Base-by-base conservation (phyloP, 37 sponge, comb jelly and placozoan species). In the Beroe ovata region DNA sequence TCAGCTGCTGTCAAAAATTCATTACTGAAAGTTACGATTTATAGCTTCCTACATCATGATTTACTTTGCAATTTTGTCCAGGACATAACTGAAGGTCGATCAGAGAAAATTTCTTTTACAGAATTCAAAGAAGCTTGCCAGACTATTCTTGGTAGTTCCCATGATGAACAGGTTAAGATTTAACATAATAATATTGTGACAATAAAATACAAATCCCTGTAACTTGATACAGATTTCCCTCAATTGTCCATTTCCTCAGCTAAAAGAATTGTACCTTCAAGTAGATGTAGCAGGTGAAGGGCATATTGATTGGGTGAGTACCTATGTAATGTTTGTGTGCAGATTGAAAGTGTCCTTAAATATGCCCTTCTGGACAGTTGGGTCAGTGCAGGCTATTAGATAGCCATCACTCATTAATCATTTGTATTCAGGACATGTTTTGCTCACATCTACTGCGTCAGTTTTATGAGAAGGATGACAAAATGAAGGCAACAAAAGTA, bases 381-480 rank as follows among this genome's bases (percentile, higher is more conserved):
- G n/a, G n/a, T n/a, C n/a, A n/a, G n/a, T n/a, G n/a, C n/a, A n/a
- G n/a, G n/a, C n/a, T n/a, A n/a, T n/a, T n/a, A n/a, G n/a, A n/a
- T n/a, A n/a, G n/a, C n/a, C n/a, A n/a, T n/a, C n/a, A n/a, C n/a
- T n/a, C n/a, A n/a, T n/a, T n/a, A n/a, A n/a, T n/a, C n/a, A n/a
- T n/a, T n/a, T n/a, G n/a, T n/a, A 19, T 58, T 58, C 60, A 88
- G 88, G 88, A 88, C 36, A 88, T 60, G 88, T 88, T 88, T 23
- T 88, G 88, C 59, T 88, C 88, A 3, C 88, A 88, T 88, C 60
- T 88, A 32, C 60, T 88, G 36, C 88, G 60, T 11, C 88, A 88
- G 60, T 88, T 58, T 60, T 88, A 88, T 88, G 88, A 88, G 26
- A 88, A 88, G 29, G 88, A 88, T 47, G 88, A 88, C 59, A 88